Evolutionary conservation across 2,888 invertebrate genomes (phyloP).

Genomic region (Teinopalpus imperialis): DNA sequence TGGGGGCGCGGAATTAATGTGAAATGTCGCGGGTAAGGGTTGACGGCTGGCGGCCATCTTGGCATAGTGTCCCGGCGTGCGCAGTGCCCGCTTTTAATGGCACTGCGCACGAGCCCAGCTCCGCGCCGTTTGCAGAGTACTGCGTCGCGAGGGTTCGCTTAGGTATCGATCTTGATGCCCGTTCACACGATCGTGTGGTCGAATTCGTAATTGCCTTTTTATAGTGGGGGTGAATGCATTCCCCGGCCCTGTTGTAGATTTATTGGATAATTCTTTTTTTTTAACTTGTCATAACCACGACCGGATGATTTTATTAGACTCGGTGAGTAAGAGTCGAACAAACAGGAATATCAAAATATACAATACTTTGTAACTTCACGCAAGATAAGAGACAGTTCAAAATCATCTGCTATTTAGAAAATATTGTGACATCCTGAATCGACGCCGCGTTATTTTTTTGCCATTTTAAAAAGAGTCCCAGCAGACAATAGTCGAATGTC

Average conservation of each 20-base stretch:
- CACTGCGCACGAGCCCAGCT: conserved; percentile 59
- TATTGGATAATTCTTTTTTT: conserved; percentile 6
- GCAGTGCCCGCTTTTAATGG: conserved; percentile 43
- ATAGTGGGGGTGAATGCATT: conserved; percentile 16
- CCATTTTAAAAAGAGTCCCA: too few relatives aligned
- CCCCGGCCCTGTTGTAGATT: conserved; percentile 11
- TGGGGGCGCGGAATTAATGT: conserved; percentile 57
- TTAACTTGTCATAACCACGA: conserved; percentile 1
- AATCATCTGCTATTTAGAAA: too few relatives aligned
- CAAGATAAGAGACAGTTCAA: too few relatives aligned
- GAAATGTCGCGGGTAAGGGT: conserved; percentile 51
- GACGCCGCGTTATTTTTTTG: too few relatives aligned
- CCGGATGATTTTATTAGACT: too few relatives aligned
- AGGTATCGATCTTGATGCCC: conserved; percentile 40
- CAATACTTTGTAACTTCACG: too few relatives aligned
- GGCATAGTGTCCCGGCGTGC: conserved; percentile 42
- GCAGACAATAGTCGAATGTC: too few relatives aligned
- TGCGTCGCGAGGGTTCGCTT: conserved; percentile 34
- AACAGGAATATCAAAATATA: too few relatives aligned
- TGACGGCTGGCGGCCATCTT: conserved; percentile 36
- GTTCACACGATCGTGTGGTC: conserved; percentile 34
- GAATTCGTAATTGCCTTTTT: conserved; percentile 24
- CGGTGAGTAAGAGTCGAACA: too few relatives aligned
- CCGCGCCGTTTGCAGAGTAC: conserved; percentile 30
- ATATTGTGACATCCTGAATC: too few relatives aligned